These are phyloP conservation scores for Lasaia peninsularis DNA, from an alignment of 1,140 invertebrate species.

Conservation along the genomic window DNA sequence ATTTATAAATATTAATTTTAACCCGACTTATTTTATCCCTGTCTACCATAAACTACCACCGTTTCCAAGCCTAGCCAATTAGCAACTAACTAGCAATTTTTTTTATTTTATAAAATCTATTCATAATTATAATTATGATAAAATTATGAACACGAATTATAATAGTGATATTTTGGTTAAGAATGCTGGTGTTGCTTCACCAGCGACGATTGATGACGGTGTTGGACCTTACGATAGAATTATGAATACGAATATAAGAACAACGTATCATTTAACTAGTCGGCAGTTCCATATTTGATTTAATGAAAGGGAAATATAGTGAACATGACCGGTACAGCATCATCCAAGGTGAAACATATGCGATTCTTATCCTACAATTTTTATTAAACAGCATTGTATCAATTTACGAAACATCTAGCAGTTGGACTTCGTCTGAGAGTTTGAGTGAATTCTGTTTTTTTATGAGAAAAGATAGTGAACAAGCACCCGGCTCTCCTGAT, in stretches of 20 bases:
- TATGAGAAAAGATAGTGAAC: too few species aligned
- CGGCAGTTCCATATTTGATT: slow-evolving; percentile 31
- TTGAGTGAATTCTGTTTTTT: slow-evolving; percentile 33
- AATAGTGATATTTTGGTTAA: slow-evolving; percentile 43
- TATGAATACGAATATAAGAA: slow-evolving; percentile 33
- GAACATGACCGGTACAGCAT: slow-evolving; percentile 36
- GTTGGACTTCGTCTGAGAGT: slow-evolving; percentile 28
- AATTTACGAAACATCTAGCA: slow-evolving; percentile 28
- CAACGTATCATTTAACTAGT: slow-evolving; percentile 34
- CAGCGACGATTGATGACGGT: slow-evolving; percentile 28
- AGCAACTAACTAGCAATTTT: too few species aligned
- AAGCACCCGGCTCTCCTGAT: too few species aligned
- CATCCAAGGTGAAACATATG: slow-evolving; percentile 23
- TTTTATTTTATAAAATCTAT: too few species aligned
- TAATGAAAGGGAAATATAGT: slow-evolving; percentile 38
- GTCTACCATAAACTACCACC: too few species aligned
- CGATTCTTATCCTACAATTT: slow-evolving; percentile 28
- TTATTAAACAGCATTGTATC: slow-evolving; percentile 31
- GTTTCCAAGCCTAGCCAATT: too few species aligned
- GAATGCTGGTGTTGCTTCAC: slow-evolving; percentile 32
- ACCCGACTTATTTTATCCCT: too few species aligned
- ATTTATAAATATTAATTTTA: too few species aligned
- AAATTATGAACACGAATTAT: too few species aligned
- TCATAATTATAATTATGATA: too few species aligned
- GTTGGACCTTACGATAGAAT: slow-evolving; percentile 31